Evolutionary conservation across 2,797 vertebrate species (phyloP), one percentile per base, ranked within the genome.

Genomic region (Remorina albescens): DNA sequence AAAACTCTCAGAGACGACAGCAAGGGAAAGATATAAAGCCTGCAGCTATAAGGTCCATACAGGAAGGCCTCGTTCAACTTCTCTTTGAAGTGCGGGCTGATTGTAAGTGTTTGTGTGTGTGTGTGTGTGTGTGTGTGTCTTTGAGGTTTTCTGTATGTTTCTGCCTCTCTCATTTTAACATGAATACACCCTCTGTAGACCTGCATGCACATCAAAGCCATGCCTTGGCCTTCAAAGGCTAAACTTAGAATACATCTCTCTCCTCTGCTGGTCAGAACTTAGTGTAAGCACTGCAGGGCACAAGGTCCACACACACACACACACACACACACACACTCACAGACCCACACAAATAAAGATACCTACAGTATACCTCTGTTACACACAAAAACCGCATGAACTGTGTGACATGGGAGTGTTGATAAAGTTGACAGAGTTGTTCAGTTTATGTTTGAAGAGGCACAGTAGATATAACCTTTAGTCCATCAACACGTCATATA

Each of bases 131-230:
- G 63, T 67, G 76, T 65, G 75, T 62, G 82, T 84, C 86, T 84
- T 89, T 91, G 84, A 84, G 87, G 78, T 83, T 83, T 82, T 82
- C 86, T 81, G 85, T 93, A 92, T 91, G 89, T 93, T 92, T 93
- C 86, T 86, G 78, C 83, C 86, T 82, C 75, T 90, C 93, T 95
- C 93, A 95, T 95, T 95, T 95, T 76, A 95, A 95, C 92, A 93
- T 95, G 93, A 95, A 95, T 95, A 76, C 92, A 70, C 80, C 71
- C 83, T 94, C 92, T 93, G 85, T 88, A 91, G 92, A 89, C 74
- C 82, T 81, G 80, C 90, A 87, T 90, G 80, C 93, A 95, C 94
- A 92, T 95, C 95, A 95, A 95, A 95, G 94, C 84, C 74, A 49
- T 53, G 84, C 69, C 76, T 72, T 60, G 74, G 85, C 89, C 93